Percentiles rank a stretch among this genome's conserved stretches.
These are phyloP conservation scores for Pseudobourletiella spinata DNA, from an alignment of 1,140 invertebrate species.

Conservation along the genomic window DNA sequence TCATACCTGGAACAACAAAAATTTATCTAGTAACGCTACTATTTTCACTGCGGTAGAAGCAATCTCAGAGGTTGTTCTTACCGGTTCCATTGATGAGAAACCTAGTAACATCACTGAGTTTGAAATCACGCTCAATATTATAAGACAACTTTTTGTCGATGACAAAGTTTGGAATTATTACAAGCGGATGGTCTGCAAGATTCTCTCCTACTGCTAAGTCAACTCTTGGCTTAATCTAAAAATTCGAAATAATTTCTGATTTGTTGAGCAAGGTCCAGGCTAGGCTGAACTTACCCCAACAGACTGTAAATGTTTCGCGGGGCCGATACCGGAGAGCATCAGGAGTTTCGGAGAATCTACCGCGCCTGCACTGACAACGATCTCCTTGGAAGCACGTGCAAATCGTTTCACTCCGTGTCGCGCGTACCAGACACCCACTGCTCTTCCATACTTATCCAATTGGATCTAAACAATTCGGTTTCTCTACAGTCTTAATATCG, in stretches of 20 bases:
- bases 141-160: constrained; percentile 18
- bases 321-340: constrained; percentile 44
- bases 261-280: background rate
- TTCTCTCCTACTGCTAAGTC: constrained; percentile 40
- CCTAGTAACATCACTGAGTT: background rate
- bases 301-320: constrained; percentile 39
- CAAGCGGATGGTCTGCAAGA: constrained; percentile 43
- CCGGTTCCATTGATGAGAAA: constrained; percentile 20
- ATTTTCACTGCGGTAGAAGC: too few species aligned
- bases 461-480: constrained; percentile 4
- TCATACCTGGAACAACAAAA: background rate
- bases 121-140: constrained; percentile 5
- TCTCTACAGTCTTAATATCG: background rate
- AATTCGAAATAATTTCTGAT: background rate
- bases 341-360: constrained; percentile 39
- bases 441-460: background rate
- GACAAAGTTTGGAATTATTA: constrained; percentile 11
- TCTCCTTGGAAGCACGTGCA: constrained; percentile 16
- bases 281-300: constrained; percentile 14
- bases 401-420: constrained; percentile 8
- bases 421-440: constrained; percentile 6
- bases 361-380: constrained; percentile 31
- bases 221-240: constrained; percentile 11
- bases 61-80: too few species aligned
- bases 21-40: too few species aligned